phyloP scores from a whole-genome alignment of 2,888 invertebrate species.

The Drosophila infuscata region DNA sequence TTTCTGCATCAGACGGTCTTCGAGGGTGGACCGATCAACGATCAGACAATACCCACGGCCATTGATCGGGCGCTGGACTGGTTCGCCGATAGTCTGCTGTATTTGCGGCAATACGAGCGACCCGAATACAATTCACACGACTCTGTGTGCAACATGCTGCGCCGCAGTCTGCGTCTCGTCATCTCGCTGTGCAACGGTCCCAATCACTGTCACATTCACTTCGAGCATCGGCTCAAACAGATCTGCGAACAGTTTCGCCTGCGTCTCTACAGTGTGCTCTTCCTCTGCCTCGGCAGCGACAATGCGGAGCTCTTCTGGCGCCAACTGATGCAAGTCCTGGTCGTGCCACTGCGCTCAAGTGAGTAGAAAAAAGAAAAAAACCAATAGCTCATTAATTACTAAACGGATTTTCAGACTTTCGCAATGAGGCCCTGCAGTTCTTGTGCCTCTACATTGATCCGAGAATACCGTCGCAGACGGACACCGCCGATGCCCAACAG shows the following conservation, averaged over 20 bases:
- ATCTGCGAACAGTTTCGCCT: constrained; percentile 79
- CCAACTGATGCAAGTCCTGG: constrained; percentile 79
- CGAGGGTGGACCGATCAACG: constrained; percentile 77
- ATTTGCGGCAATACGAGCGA: constrained; percentile 82
- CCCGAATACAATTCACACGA: constrained; percentile 83
- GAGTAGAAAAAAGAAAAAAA: constrained; percentile 36
- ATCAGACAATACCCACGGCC: constrained; percentile 75
- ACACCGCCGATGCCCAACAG: constrained; percentile 73
- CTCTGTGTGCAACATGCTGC: constrained; percentile 83
- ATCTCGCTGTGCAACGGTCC: constrained; percentile 69
- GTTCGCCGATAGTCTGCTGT: constrained; percentile 76
- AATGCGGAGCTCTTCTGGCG: constrained; percentile 83
- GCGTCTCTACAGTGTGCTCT: constrained; percentile 82
- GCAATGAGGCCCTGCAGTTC: constrained; percentile 77
- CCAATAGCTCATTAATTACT: too few species aligned
- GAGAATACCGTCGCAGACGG: constrained; percentile 66
- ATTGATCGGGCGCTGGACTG: constrained; percentile 80
- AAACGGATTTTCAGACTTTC: constrained; percentile 65
- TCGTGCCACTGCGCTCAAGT: constrained; percentile 68
- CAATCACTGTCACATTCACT: constrained; percentile 61
- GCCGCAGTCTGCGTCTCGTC: constrained; percentile 75
- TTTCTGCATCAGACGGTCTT: constrained; percentile 80
- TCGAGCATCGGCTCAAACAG: constrained; percentile 78
- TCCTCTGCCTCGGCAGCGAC: constrained; percentile 81
- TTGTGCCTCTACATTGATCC: constrained; percentile 73